These are phyloP conservation scores for Himantopus leucocephalus DNA, from an alignment of 2,113 vertebrate species.

Conservation along the genomic window DNA sequence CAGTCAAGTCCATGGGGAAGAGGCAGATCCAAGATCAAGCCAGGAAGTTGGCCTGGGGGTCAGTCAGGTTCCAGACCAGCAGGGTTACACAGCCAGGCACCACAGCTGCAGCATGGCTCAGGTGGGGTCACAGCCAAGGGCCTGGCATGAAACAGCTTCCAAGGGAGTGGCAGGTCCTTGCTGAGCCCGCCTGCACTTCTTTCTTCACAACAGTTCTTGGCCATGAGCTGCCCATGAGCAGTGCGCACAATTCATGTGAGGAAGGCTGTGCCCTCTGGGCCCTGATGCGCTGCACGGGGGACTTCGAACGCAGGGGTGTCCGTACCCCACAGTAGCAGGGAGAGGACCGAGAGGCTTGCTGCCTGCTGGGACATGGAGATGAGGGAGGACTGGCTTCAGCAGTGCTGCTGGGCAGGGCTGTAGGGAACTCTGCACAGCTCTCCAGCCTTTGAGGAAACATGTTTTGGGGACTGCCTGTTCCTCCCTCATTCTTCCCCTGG, in stretches of 20 bases:
- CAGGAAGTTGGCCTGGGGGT: neutral
- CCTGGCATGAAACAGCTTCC: neutral
- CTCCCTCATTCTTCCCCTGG: neutral
- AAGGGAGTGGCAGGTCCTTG: neutral
- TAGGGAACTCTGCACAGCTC: neutral
- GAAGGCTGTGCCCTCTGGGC: neutral
- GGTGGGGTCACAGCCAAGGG: no score
- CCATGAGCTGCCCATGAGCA: accelerated
- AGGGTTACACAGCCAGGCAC: no score
- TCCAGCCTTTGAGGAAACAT: neutral
- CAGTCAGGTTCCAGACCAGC: neutral
- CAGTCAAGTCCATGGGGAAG: neutral
- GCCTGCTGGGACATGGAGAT: accelerated
- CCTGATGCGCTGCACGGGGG: accelerated
- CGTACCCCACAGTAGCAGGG: neutral
- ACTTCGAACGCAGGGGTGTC: neutral
- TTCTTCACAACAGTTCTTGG: neutral
- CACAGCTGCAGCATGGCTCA: accelerated
- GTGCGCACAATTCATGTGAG: accelerated
- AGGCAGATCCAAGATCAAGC: neutral
- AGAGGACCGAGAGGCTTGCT: neutral
- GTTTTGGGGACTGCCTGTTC: neutral
- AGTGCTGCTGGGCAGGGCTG: neutral
- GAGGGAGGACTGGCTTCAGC: neutral
- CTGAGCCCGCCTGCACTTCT: neutral